Percentiles rank a stretch among this genome's conserved stretches.
These are phyloP conservation scores for Himalopsyche phryganea DNA, from an alignment of 1,140 invertebrate species.

Conservation along the genomic window DNA sequence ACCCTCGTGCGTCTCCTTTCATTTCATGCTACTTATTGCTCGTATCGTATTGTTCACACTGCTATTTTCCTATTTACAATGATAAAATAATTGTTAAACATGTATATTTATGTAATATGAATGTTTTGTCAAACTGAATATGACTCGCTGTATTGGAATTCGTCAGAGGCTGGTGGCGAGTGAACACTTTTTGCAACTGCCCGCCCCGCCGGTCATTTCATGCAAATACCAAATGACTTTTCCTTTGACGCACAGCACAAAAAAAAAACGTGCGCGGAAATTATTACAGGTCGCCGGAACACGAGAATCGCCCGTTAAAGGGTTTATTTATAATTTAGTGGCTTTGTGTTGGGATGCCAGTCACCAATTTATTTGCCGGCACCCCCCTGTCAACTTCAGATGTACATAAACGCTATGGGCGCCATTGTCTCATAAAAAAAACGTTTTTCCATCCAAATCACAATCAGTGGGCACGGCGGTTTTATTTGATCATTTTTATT, in stretches of 20 bases:
- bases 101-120: no score
- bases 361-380: constrained; percentile 14
- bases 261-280: constrained; percentile 9
- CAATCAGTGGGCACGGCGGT: background rate
- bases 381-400: constrained; percentile 8
- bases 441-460: background rate
- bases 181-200: no score
- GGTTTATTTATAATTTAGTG: constrained; percentile 16
- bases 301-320: constrained; percentile 11
- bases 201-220: constrained; percentile 1
- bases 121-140: no score
- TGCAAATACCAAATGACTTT: constrained; percentile 6
- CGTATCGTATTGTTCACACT: no score
- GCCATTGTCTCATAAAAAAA: background rate
- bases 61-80: no score
- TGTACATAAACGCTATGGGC: background rate
- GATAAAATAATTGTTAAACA: no score
- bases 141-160: no score
- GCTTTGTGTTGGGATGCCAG: constrained; percentile 7
- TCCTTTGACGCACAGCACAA: background rate
- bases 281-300: constrained; percentile 7
- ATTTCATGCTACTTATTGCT: no score
- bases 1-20: no score
- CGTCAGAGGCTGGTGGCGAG: no score
- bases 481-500: background rate